Conservation (phyloP, 2,113 vertebrate species). For the Chlorodrepanis virens region DNA sequence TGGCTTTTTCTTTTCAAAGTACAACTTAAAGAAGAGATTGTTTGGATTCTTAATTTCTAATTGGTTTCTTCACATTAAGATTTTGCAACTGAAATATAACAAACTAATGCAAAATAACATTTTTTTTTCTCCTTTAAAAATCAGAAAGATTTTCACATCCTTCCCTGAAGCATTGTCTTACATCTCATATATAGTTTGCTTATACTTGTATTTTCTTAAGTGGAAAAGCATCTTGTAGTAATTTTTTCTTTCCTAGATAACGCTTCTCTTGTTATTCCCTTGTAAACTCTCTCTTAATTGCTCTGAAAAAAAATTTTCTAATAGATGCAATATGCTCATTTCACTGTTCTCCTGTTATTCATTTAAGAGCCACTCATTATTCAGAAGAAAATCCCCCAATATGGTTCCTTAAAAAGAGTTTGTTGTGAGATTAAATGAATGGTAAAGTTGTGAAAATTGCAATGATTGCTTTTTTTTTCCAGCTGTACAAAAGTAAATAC, state of each 20-base stretch:
- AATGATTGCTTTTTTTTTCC: not conserved
- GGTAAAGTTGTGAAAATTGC: not conserved
- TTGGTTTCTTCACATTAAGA: not conserved
- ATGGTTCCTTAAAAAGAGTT: not conserved
- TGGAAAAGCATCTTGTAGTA: not conserved
- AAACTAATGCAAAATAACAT: not conserved
- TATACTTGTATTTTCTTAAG: not conserved
- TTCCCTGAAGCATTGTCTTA: not conserved
- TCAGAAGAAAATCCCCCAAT: not conserved
- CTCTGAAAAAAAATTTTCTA: not conserved
- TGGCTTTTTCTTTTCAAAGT: not conserved
- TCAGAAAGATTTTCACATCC: not conserved
- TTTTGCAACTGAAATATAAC: not conserved
- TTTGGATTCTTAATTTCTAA: not conserved
- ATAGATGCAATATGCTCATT: not conserved
- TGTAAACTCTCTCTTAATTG: not conserved
- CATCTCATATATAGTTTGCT: not conserved
- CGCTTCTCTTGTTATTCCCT: not conserved
- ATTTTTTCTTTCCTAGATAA: not conserved
- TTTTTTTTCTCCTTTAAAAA: not conserved
- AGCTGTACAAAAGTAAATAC: not conserved
- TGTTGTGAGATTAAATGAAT: not conserved
- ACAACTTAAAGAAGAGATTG: not conserved
- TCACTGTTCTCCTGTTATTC: not conserved
- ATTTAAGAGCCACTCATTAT: not conserved